Evolutionary conservation across 2,113 vertebrate genomes (phyloP).

Genomic region (Cygnus buccinator): DNA sequence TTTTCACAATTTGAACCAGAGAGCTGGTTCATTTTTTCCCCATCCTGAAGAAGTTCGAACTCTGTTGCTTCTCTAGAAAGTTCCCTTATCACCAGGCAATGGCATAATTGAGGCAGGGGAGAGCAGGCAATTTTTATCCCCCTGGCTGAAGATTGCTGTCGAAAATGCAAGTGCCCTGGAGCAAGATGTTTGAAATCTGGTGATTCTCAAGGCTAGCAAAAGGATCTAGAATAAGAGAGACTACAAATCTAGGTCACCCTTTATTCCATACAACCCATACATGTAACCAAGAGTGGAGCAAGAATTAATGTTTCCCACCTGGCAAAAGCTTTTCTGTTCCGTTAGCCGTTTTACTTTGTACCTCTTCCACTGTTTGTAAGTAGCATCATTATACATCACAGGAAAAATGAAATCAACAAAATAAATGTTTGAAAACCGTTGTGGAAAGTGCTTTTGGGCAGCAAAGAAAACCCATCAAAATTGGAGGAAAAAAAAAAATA

Average conservation of each 20-base stretch:
- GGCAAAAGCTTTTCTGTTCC: background rate
- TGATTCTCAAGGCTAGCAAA: background rate
- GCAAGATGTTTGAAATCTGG: background rate
- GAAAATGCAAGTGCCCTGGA: background rate
- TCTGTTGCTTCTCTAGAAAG: background rate
- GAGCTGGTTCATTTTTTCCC: background rate
- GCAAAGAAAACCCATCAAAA: background rate
- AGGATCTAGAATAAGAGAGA: background rate
- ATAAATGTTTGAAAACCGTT: background rate
- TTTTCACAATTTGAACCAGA: background rate
- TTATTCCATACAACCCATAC: background rate
- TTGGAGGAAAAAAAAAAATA: background rate
- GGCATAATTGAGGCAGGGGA: background rate
- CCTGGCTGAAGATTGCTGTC: background rate
- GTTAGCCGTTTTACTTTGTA: background rate
- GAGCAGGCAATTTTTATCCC: background rate
- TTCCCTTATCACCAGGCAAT: background rate
- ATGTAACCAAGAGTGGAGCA: background rate
- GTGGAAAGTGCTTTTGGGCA: background rate
- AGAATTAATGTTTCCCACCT: background rate
- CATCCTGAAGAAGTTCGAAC: background rate
- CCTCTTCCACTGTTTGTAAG: background rate
- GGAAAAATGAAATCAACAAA: background rate
- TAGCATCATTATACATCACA: background rate
- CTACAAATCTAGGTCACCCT: background rate